Conservation (phyloP, 2,888 invertebrate genomes). For the Clostera curtula region DNA sequence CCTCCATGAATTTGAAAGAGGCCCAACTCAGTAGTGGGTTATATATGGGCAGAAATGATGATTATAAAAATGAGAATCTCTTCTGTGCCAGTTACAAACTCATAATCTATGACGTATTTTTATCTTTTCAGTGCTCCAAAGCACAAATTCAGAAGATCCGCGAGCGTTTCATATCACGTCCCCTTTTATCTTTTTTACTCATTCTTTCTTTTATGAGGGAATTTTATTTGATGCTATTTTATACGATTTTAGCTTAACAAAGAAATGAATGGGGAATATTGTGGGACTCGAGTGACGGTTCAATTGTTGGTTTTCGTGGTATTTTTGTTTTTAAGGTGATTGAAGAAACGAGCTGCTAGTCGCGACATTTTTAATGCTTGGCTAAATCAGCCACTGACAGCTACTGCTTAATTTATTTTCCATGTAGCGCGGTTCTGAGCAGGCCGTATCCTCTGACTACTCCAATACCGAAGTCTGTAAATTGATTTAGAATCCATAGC, state of each 20-base stretch:
- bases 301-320: background rate
- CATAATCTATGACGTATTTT: constrained; percentile 29
- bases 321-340: no score
- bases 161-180: constrained; percentile 44
- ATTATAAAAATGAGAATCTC: background rate
- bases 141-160: constrained; percentile 34
- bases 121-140: constrained; percentile 29
- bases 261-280: constrained; percentile 12
- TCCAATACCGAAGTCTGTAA: no score
- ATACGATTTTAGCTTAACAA: constrained; percentile 26
- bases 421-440: no score
- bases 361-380: no score
- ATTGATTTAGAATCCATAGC: no score
- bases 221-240: constrained; percentile 35
- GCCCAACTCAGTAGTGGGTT: no score
- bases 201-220: constrained; percentile 28
- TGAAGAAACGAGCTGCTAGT: no score
- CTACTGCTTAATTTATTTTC: no score
- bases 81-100: constrained; percentile 8
- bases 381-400: no score
- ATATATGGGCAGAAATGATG: background rate
- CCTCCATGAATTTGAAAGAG: no score
- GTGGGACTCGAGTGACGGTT: background rate
- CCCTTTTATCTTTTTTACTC: constrained; percentile 43
- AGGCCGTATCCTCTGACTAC: no score